phyloP scores from a whole-genome alignment of 1,140 invertebrate genomes.

The Bacillus rossius region DNA sequence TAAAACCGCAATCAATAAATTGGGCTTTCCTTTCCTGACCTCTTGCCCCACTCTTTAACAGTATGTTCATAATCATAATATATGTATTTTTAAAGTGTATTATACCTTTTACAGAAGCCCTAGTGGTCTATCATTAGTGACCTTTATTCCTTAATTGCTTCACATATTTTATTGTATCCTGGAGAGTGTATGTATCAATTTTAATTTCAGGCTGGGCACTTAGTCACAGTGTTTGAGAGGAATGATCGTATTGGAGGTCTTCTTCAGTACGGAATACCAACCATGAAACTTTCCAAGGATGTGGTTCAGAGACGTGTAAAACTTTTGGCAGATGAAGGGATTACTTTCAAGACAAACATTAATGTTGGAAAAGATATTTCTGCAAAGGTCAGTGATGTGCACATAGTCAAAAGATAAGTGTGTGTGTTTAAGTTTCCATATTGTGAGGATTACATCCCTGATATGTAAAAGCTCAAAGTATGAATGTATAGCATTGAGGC shows the following conservation, averaged over 20 bases:
- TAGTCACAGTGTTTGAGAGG: constrained; percentile 92
- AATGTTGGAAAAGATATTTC: constrained; percentile 91
- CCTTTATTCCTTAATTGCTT: neutral
- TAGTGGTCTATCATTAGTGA: neutral
- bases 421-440: neutral
- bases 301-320: constrained; percentile 87
- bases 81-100: too few relatives aligned
- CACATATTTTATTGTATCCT: neutral
- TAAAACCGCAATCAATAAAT: too few relatives aligned
- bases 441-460: neutral
- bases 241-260: constrained; percentile 94
- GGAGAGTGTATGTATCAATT: neutral
- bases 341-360: constrained; percentile 83
- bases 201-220: constrained; percentile 66
- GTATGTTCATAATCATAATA: too few relatives aligned
- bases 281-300: constrained; percentile 93
- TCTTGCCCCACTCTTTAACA: too few relatives aligned
- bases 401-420: neutral
- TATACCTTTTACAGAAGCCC: neutral
- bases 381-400: constrained; percentile 51
- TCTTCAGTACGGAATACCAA: constrained; percentile 96
- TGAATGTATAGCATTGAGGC: too few relatives aligned
- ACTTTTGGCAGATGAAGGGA: constrained; percentile 85
- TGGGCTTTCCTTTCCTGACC: too few relatives aligned
- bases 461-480: too few relatives aligned